Base-by-base conservation (phyloP, 2,797 vertebrate genomes). In the Sebastes nivosus region DNA sequence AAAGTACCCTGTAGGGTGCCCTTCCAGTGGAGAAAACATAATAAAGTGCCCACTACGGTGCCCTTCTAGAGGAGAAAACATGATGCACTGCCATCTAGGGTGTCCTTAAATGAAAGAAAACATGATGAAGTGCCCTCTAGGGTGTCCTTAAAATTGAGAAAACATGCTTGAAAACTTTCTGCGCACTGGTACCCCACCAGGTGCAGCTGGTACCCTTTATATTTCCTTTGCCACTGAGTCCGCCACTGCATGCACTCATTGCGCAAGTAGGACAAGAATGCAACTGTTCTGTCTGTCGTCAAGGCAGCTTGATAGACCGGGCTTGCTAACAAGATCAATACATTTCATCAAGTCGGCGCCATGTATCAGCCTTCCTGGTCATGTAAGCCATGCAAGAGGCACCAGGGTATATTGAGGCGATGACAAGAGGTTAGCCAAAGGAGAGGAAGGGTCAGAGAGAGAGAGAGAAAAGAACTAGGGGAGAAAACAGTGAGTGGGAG, bases 241-340 rank as follows among this genome's bases (percentile, higher is more conserved):
- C 46, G 8, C 18, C 46, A 54, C 52, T n/a, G 52, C 24, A 65
- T 32, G 22, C 50, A 27, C 16, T 11, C 4, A 29, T 55, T n/a
- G 32, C 12, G 59, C 29, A 57, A 69, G 66, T 13, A 14, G 30
- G 6, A 25, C 24, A 65, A 34, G 38, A 82, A 68, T n/a, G 22
- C 24, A 66, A 42, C 67, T 16, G 18, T 55, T 74, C 72, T 16
- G 52, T 64, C 38, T 38, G 76, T 75, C 66, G 69, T 80, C 18
- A 9, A 70, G 58, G 70, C 75, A 14, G 59, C 59, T 83, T n/a
- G 38, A 85, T 57, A 42, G 61, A 67, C 18, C 1, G 0, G 52
- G 29, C 77, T 71, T 46, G 6, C 72, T 13, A 46, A 75, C 50
- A 2, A 3, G 10, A 84, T 92, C 89, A 38, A 92, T 91, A 79